phyloP scores from a whole-genome alignment of 2,113 vertebrate genomes.

The Seriola quinqueradiata region DNA sequence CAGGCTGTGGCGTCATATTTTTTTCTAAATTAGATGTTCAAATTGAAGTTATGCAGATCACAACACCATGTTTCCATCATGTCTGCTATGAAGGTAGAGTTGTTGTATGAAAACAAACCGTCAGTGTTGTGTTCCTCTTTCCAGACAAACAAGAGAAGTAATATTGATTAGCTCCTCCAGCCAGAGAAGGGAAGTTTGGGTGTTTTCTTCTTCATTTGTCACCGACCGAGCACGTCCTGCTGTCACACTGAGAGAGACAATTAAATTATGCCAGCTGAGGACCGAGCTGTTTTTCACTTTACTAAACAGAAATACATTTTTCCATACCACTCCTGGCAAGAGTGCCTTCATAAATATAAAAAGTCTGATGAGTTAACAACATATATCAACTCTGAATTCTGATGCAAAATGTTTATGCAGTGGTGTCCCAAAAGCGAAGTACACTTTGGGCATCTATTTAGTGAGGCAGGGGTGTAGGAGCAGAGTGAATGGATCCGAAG shows the following conservation, averaged over 20 bases:
- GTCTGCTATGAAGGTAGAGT: background rate
- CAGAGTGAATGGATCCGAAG: no score
- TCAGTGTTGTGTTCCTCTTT: constrained; percentile 35
- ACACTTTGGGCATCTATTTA: no score
- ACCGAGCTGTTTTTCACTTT: background rate
- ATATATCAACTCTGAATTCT: background rate
- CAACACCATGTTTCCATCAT: background rate
- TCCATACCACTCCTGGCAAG: background rate
- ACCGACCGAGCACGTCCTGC: background rate
- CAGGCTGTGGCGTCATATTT: background rate
- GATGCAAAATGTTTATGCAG: background rate
- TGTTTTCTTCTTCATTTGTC: constrained; percentile 26
- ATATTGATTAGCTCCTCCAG: background rate
- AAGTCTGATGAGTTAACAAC: background rate
- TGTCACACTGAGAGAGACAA: background rate
- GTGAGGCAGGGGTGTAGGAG: no score
- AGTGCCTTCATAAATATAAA: background rate
- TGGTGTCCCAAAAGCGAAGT: no score
- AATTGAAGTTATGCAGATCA: background rate
- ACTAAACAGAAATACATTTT: background rate
- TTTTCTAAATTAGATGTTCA: background rate
- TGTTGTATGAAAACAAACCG: background rate
- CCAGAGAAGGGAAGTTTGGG: constrained; percentile 11
- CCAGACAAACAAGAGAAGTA: constrained; percentile 6
- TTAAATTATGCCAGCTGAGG: background rate